Evolutionary conservation across 2,888 invertebrate genomes (phyloP).

Genomic region (Eulithis prunata): DNA sequence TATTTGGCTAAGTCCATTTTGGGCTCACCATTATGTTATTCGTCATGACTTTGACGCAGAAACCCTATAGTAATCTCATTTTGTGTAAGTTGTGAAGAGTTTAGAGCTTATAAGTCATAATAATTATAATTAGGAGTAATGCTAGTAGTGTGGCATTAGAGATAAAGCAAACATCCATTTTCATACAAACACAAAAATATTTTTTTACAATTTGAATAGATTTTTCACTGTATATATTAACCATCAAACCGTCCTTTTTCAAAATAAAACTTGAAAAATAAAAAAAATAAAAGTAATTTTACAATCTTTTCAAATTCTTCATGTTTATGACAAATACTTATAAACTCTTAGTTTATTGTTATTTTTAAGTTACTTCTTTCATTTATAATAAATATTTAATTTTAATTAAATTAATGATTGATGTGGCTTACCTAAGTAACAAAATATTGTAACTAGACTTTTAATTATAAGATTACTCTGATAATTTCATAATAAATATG

Average conservation of each 20-base stretch:
- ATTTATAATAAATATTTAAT: slow-evolving; percentile 73
- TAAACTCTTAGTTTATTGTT: neutral
- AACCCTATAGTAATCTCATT: slow-evolving; percentile 68
- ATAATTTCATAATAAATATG: neutral
- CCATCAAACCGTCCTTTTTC: slow-evolving; percentile 53
- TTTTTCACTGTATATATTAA: slow-evolving; percentile 40
- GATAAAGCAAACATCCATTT: slow-evolving; percentile 54
- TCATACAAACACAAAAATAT: slow-evolving; percentile 66
- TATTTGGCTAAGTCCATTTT: slow-evolving; percentile 27
- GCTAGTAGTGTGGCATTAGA: neutral
- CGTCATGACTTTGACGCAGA: neutral
- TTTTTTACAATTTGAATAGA: slow-evolving; percentile 63
- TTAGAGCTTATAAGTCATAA: slow-evolving; percentile 38
- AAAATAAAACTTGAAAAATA: slow-evolving; percentile 13
- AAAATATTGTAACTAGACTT: neutral
- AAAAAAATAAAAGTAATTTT: slow-evolving; percentile 5
- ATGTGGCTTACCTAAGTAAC: slow-evolving; percentile 47
- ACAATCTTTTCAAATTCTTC: neutral
- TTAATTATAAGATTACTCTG: neutral
- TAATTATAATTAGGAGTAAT: slow-evolving; percentile 4
- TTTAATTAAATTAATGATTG: slow-evolving; percentile 70
- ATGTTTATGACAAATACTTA: neutral
- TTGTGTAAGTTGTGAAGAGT: slow-evolving; percentile 67
- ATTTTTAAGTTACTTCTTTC: slow-evolving; percentile 53
- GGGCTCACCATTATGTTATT: neutral